Conservation (phyloP, 2,113 vertebrate genomes). For the Arizona elegans region DNA sequence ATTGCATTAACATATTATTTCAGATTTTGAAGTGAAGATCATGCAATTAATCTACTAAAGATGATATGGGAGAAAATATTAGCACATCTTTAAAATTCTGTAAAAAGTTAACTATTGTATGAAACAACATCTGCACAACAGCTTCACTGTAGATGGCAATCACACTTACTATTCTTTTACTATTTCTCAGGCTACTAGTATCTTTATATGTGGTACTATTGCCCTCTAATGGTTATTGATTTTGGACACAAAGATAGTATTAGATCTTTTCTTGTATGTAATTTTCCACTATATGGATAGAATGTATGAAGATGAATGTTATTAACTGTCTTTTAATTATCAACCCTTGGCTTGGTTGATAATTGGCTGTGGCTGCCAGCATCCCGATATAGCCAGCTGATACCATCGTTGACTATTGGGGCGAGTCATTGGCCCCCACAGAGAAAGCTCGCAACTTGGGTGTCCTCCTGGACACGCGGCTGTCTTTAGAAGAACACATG, state of each 20-base stretch:
- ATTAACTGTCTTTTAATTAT: background rate
- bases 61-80: background rate
- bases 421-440: no score
- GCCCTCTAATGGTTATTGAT: conserved; percentile 51
- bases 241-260: background rate
- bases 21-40: background rate
- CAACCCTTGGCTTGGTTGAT: background rate
- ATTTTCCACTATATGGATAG: background rate
- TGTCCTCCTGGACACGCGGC: no score
- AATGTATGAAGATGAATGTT: background rate
- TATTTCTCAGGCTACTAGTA: background rate
- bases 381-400: no score
- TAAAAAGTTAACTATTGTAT: background rate
- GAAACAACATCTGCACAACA: background rate
- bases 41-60: background rate
- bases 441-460: no score
- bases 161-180: background rate
- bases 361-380: no score
- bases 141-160: background rate
- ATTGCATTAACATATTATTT: background rate
- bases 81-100: background rate
- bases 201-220: conserved; percentile 38
- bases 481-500: no score
- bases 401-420: no score
- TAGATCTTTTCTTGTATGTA: background rate